phyloP scores from a whole-genome alignment of 2,113 vertebrate species.

The Chlorocebus sabaeus region DNA sequence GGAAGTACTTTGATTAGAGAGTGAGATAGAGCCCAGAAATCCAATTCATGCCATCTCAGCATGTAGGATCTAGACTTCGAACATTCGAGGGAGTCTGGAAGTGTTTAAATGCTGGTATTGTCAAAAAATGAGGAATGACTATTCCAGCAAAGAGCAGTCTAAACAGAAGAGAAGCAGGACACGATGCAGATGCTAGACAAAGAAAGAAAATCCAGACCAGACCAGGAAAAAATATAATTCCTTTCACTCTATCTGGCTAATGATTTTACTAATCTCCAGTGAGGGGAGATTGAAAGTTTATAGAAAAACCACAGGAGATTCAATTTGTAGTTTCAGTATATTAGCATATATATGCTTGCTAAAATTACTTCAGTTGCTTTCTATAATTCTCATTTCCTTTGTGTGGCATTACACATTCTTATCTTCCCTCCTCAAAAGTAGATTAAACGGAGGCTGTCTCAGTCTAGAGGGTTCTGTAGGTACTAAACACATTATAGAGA shows the following conservation, averaged over 20 bases:
- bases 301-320: slow-evolving; percentile 24
- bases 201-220: neutral
- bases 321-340: slow-evolving; percentile 30
- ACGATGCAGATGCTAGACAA: neutral
- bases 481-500: neutral
- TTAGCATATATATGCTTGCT: neutral
- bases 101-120: neutral
- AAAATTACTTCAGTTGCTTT: neutral
- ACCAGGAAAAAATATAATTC: neutral
- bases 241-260: neutral
- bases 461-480: neutral
- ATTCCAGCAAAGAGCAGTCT: neutral
- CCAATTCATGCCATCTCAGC: neutral
- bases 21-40: neutral
- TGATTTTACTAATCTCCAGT: slow-evolving; percentile 17
- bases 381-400: neutral
- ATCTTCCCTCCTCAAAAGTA: neutral
- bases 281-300: slow-evolving; percentile 16
- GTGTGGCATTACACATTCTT: neutral
- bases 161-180: neutral
- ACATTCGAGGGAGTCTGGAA: neutral
- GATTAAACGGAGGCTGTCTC: neutral
- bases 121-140: neutral
- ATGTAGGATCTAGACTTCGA: neutral
- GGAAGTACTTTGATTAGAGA: neutral